Base-by-base conservation (phyloP, 2,888 invertebrate genomes). In the Tuta absoluta region DNA sequence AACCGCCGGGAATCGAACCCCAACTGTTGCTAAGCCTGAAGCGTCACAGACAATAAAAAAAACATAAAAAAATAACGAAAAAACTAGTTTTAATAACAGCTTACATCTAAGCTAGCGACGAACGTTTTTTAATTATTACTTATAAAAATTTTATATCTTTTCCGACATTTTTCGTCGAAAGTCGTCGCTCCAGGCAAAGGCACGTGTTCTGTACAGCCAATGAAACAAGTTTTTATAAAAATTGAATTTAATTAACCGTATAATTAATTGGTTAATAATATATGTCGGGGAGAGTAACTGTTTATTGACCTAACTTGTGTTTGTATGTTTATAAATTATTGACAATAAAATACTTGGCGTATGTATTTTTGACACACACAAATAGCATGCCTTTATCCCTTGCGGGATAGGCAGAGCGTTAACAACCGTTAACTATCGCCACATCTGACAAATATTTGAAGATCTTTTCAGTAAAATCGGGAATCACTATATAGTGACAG, bases 171-270 rank as follows among this genome's bases (percentile, higher is more conserved):
- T 72, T 69, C 68, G 67, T 73, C 73, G 74, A 77, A 78, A 77
- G 73, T 51, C 33, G 63, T 70, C 67, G 75, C 76, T 73, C 62
- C 65, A 69, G 80, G 80, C 77, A 63, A 66, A 53, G 66, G 65
- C 75, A 71, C 73, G 75, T 71, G 75, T 72, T 62, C 41, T 24
- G 79, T 75, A 81, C 78, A 69, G 72, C 63, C 68, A 68, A 3
- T 64, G 56, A 57, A 63, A 66, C 28, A 74, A 74, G 65, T 63
- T 56, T 64, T 56, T n/a, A 56, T 56, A 17, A 56, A 56, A 56
- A 38, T 45, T 58, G 45, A 62, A 62, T 62, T 65, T 23, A 61
- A 61, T 61, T 61, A 48, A 48, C n/a, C 33, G 19, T 49, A 41
- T 61, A 61, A 61, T 61, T 61, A 61, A 61, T 61, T 61, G 61